Evolutionary conservation across 2,797 vertebrate species (phyloP).

Genomic region (Acropternis orthonyx): DNA sequence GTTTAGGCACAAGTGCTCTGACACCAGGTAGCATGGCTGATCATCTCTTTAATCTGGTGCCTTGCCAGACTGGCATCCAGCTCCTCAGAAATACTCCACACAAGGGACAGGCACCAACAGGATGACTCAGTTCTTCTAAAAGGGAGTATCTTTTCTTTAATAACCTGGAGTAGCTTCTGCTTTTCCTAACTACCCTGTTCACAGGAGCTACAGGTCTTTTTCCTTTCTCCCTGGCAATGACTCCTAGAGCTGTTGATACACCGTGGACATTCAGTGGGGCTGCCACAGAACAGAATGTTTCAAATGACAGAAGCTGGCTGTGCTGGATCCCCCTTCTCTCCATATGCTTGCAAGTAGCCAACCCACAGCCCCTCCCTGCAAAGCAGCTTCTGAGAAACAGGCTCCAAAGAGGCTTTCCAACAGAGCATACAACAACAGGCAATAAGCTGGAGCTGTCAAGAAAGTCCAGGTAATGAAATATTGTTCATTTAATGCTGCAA

Average conservation of each 20-base stretch:
- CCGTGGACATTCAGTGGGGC: rapidly evolving
- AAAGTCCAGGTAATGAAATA: background rate
- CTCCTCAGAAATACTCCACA: background rate
- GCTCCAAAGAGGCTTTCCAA: background rate
- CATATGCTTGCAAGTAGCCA: background rate
- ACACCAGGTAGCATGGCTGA: background rate
- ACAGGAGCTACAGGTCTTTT: background rate
- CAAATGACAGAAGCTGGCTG: background rate
- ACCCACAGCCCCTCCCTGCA: background rate
- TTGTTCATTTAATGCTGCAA: background rate
- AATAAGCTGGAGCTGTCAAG: background rate
- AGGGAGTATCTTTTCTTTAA: background rate
- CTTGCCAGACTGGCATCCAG: rapidly evolving
- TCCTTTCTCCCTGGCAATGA: background rate
- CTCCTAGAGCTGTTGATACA: background rate
- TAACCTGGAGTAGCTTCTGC: background rate
- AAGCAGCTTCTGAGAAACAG: background rate
- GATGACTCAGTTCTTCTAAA: background rate
- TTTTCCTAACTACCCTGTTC: background rate
- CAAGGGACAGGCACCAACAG: background rate
- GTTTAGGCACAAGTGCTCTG: background rate
- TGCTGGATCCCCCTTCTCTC: background rate
- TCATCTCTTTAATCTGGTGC: background rate
- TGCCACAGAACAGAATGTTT: background rate
- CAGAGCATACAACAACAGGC: background rate